Evolutionary conservation across 1,140 invertebrate species (phyloP), one percentile per base, ranked within the genome.

Genomic region (Drosophila repleta): DNA sequence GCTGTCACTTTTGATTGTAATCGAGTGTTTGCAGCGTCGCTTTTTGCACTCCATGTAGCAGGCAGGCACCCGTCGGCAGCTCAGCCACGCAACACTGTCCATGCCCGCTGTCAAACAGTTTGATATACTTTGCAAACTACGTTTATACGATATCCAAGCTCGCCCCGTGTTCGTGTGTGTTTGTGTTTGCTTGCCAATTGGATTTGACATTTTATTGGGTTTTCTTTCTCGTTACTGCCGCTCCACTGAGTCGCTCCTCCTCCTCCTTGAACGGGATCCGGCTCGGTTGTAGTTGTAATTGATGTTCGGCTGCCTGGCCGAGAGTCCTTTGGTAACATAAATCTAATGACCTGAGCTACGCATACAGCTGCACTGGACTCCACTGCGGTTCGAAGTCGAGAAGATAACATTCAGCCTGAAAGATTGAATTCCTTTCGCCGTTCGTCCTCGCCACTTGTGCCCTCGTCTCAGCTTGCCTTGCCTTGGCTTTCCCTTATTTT

Each of bases 171-270:
- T 8, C 18, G 29, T 18, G 55, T 37, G 10, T 46, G 35, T 51
- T 18, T 41, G 49, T 64, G 53, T 63, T 41, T 87, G 83, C 87
- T 87, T 87, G 82, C 83, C 83, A 87, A 87, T 87, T 87, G 83
- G 83, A 88, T 88, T 87, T 87, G 83, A 87, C 83, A 87, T 87
- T 87, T 87, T 87, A 87, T 87, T 87, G 83, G 83, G 84, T 82
- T 88, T 87, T 78, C 82, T 78, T 81, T 73, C 82, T 88, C 75
- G 82, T 87, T 87, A 88, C 79, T 87, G 83, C 76, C 83, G 83
- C 79, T 83, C 65, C 63, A 78, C 66, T 87, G 78, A 53, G 56
- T 77, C 24, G 26, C 39, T 4, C 6, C n/a, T 41, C 39, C 39
- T 7, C 15, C n/a, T 17, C 24, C 6, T 6, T 6, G 24, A 26